Evolutionary conservation across 92 coral and sea anemone species (phyloP).

Genomic region (Montipora capitata): DNA sequence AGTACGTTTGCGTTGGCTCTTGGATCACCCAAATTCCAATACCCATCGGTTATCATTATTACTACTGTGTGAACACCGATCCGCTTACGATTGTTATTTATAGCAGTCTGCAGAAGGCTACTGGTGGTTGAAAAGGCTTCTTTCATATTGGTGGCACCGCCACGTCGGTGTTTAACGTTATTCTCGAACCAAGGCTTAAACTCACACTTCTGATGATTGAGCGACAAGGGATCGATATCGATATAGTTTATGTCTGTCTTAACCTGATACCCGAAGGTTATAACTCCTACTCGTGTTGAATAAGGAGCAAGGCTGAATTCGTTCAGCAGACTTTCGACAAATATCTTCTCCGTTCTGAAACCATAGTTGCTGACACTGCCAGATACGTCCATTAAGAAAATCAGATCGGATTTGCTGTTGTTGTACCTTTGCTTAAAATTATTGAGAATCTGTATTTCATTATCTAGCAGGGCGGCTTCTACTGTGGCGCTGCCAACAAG

Average conservation of each 20-base stretch:
- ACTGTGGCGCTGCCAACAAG: slow-evolving; percentile 3
- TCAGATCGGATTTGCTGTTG: slow-evolving; percentile 93
- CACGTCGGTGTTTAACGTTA: slow-evolving; percentile 80
- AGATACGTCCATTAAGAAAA: slow-evolving; percentile 91
- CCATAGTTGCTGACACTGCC: slow-evolving; percentile 93
- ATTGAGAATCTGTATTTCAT: slow-evolving; percentile 63
- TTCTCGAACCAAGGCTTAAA: slow-evolving; percentile 85
- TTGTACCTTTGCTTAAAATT: slow-evolving; percentile 85
- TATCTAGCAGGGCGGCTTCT: slow-evolving; percentile 64
- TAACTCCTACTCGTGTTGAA: slow-evolving; percentile 91
- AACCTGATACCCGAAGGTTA: slow-evolving; percentile 83
- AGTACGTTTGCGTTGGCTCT: slow-evolving; percentile 62
- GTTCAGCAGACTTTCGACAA: slow-evolving; percentile 89
- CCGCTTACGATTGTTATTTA: slow-evolving; percentile 62
- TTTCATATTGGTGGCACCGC: slow-evolving; percentile 83
- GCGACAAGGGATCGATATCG: slow-evolving; percentile 82
- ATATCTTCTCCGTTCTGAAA: slow-evolving; percentile 84
- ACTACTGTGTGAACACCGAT: slow-evolving; percentile 89
- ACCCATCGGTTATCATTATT: slow-evolving; percentile 95
- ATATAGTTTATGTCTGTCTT: slow-evolving; percentile 93
- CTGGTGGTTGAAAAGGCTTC: slow-evolving; percentile 71
- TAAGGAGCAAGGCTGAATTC: slow-evolving; percentile 94
- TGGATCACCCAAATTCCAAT: slow-evolving; percentile 90
- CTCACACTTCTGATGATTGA: slow-evolving; percentile 90
- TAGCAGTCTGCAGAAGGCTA: slow-evolving; percentile 68